phyloP scores from a whole-genome alignment of 2,113 vertebrate genomes.

The Azemiops feae region DNA sequence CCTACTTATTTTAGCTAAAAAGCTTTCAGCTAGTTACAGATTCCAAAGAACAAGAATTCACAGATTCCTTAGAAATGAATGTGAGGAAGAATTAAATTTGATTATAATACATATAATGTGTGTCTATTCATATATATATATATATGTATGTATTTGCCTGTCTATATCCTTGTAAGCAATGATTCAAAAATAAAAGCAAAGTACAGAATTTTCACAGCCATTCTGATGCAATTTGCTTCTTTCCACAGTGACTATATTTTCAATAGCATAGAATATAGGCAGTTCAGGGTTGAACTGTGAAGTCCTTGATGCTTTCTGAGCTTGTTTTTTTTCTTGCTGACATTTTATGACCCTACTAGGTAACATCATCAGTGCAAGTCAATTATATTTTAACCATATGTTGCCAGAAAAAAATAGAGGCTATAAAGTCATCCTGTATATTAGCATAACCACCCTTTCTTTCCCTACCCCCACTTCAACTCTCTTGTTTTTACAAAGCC shows the following conservation, averaged over 20 bases:
- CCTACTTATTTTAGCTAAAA: constrained; percentile 23
- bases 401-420: background rate
- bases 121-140: background rate
- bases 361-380: background rate
- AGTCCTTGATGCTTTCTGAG: background rate
- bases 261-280: background rate
- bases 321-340: background rate
- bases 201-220: background rate
- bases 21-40: constrained; percentile 14
- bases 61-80: constrained; percentile 7
- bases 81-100: background rate
- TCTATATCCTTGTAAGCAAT: background rate
- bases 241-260: background rate
- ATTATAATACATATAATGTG: background rate
- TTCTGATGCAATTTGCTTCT: background rate
- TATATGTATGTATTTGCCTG: background rate
- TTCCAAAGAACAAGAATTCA: background rate
- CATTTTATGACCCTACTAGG: background rate
- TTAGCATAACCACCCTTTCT: background rate
- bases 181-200: background rate
- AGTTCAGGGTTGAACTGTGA: background rate
- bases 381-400: background rate
- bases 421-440: background rate
- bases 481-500: background rate
- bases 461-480: background rate